Evolutionary conservation across 2,113 vertebrate species (phyloP), one percentile per base, ranked within the genome.

Genomic region (Microtus richardsoni): DNA sequence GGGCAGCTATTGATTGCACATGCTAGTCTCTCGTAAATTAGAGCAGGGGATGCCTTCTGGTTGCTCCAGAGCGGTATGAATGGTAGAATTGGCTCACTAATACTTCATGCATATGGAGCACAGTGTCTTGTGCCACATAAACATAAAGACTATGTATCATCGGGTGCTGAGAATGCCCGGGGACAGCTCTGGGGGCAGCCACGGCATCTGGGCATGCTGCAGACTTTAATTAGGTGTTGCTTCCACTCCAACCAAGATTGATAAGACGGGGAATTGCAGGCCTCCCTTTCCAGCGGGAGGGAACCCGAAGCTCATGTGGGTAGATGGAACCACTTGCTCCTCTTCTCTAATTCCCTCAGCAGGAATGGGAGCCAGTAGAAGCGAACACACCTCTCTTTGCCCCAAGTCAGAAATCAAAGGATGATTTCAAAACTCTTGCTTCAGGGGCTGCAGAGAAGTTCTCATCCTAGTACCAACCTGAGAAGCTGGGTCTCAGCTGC

Each of bases 1-100:
- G 95, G 89, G 92, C 92, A 94, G 68, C 94, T 96, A 96, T 93
- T 92, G 96, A 98, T 97, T 94, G 91, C 82, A 33, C 88, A 58
- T 36, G 77, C 73, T 80, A 91, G 89, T 64, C 77, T 44, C 85
- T 96, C 85, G 74, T 97, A 97, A 97, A 97, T 97, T 95, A 96
- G 68, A 91, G 13, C 49, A 79, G 80, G 70, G n/a, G 52, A 86
- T 91, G 93, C 10, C 85, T 97, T 95, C 78, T 0, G 22, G 93
- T 89, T 44, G 91, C 92, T 93, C 85, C 47, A 80, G 68, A 94
- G 71, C 77, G 21, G 62, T 0, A 2, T 68, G 77, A 71, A 82
- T 89, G 95, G 85, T 47, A 73, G 96, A 97, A 97, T 70, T 89
- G 68, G 77, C 89, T 94, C 85, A 66, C 95, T 95, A 70, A 96